Evolutionary conservation across 2,888 invertebrate species (phyloP), one percentile per base, ranked within the genome.

Genomic region (Caenorhabditis becei): DNA sequence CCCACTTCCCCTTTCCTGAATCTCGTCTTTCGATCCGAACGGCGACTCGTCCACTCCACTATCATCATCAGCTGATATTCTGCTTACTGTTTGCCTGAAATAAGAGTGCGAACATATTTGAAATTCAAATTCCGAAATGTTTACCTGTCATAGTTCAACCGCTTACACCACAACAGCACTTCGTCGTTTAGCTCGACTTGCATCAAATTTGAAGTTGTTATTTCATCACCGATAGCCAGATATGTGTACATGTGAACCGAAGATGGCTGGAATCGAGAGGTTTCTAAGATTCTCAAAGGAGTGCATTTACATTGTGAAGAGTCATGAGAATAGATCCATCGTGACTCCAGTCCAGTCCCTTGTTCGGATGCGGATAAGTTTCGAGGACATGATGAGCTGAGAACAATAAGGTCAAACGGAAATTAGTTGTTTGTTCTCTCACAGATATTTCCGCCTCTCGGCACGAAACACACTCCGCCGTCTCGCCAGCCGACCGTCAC

Each of bases 401-500:
- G 69, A 62, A 26, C 20, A n/a, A 23, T 32, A 65, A 28, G 2
- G 18, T 28, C 26, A n/a, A 11, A 11, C 47, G 24, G 2, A 24
- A 35, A 41, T 37, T 32, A 7, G 32, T 10, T 7, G 32, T 32
- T 32, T 10, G 5, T 4, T 10, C 10, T 32, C 78, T 54, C 7
- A 79, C 67, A 54, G 37, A 67, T 44, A 49, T 37, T 28, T 20
- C 67, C 59, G 85, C 53, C 59, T 71, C 61, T 56, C 8, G 72
- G 63, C 18, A 82, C 44, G 24, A 82, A 74, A 53, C 32, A 56
- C 23, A 86, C 56, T 14, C 62, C 62, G 5, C 90, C 90, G 54
- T 84, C 86, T 26, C 69, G 66, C 90, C 90, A 90, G 11, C 88
- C 89, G 23, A 86, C 79, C 8, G 81, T 86, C 11, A 90, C 70